Percentiles rank a stretch among this genome's conserved stretches.
phyloP scores from a whole-genome alignment of 2,113 vertebrate species.

The Pollimyrus isidori region DNA sequence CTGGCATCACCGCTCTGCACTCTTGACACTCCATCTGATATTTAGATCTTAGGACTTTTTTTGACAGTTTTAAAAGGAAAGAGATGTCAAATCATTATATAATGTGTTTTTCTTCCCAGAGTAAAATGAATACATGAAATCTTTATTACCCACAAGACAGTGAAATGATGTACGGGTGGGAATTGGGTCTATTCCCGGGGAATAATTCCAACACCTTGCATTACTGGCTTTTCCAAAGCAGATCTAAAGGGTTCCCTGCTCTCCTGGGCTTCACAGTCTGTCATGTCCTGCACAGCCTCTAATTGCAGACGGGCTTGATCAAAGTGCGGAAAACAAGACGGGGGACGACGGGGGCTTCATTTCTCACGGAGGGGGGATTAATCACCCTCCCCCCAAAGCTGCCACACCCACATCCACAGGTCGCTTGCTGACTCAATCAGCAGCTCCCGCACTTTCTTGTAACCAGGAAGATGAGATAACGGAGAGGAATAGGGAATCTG shows the following conservation, averaged over 20 bases:
- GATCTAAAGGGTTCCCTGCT: background rate
- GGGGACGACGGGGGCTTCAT: constrained; percentile 37
- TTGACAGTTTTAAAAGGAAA: constrained; percentile 53
- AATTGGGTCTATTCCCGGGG: background rate
- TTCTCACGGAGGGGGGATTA: constrained; percentile 55
- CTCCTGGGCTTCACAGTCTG: constrained; percentile 4
- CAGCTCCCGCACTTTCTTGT: constrained; percentile 39
- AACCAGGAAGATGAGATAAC: constrained; percentile 54
- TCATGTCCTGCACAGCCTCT: constrained; percentile 62
- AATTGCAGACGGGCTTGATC: constrained; percentile 35
- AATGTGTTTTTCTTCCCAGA: constrained; percentile 56
- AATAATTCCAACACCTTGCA: constrained; percentile 40
- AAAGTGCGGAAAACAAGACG: background rate
- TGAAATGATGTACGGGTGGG: background rate
- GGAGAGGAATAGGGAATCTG: constrained; percentile 35
- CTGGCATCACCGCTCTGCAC: constrained; percentile 24
- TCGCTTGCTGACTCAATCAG: constrained; percentile 32
- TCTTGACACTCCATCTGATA: constrained; percentile 51
- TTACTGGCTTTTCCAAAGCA: background rate
- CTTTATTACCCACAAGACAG: constrained; percentile 70
- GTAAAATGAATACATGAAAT: constrained; percentile 72
- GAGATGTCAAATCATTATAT: constrained; percentile 71
- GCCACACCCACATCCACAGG: background rate
- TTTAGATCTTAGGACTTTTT: constrained; percentile 56
- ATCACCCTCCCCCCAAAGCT: constrained; percentile 25